phyloP scores from a whole-genome alignment of 2,113 vertebrate genomes.

The Rhinolophus sinicus region DNA sequence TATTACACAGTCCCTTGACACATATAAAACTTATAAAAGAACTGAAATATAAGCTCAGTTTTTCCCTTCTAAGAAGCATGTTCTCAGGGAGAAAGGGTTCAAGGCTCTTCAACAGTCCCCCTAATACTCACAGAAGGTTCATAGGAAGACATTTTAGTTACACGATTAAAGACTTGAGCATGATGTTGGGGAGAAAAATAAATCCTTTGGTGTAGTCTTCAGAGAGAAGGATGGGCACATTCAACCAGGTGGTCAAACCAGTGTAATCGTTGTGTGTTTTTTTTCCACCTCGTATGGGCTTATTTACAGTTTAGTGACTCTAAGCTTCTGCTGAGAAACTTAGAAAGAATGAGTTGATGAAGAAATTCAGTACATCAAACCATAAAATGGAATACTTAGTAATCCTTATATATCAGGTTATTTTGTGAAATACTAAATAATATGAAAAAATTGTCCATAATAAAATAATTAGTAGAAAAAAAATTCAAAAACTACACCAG shows the following conservation, averaged over 20 bases:
- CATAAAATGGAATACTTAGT: background rate
- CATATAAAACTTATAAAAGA: background rate
- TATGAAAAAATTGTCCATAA: background rate
- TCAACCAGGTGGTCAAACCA: background rate
- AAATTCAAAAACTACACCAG: background rate
- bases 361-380: background rate
- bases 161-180: background rate
- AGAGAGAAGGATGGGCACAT: background rate
- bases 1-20: background rate
- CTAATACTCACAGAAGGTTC: background rate
- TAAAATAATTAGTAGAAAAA: background rate
- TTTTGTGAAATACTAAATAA: constrained; percentile 23
- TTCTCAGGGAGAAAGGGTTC: background rate
- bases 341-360: background rate
- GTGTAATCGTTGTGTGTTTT: background rate
- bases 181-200: background rate
- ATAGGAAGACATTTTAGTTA: background rate
- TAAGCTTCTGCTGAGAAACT: background rate
- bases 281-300: background rate
- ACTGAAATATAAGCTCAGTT: background rate
- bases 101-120: background rate
- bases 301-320: background rate
- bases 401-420: background rate
- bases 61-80: background rate
- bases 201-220: background rate